These are phyloP conservation scores for Spisula solida DNA, from an alignment of 2,888 invertebrate genomes.

Conservation along the genomic window DNA sequence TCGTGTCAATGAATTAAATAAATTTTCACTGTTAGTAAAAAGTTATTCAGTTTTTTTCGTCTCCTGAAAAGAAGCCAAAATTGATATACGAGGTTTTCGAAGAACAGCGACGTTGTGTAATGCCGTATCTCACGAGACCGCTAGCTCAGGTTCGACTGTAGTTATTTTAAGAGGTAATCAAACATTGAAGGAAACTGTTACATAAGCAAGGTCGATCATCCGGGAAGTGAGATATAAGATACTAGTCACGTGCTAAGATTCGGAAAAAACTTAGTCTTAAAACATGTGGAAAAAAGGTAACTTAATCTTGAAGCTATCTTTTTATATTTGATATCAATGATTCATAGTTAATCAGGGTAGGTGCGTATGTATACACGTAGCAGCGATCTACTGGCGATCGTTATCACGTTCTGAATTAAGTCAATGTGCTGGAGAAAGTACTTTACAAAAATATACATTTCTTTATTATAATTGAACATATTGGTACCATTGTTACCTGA, in stretches of 20 bases:
- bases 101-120: too few relatives aligned
- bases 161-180: too few relatives aligned
- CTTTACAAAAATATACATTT: neutral
- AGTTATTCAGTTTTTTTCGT: too few relatives aligned
- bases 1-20: too few relatives aligned
- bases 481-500: too few relatives aligned
- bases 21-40: too few relatives aligned
- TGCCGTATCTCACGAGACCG: too few relatives aligned
- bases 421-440: neutral
- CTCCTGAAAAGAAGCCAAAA: too few relatives aligned
- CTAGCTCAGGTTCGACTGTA: too few relatives aligned
- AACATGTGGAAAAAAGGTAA: slow-evolving; percentile 24
- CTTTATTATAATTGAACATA: too few relatives aligned
- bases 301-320: neutral
- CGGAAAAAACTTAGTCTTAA: neutral
- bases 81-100: too few relatives aligned
- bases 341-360: neutral
- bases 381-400: neutral
- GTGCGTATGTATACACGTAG: neutral
- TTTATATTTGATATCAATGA: slow-evolving; percentile 12
- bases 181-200: neutral
- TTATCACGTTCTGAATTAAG: neutral
- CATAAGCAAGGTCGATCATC: slow-evolving; percentile 3
- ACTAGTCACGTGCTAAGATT: neutral
- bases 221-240: neutral